Percentiles rank a stretch among this genome's conserved stretches.
Conservation (phyloP, 2,888 invertebrate genomes). For the Phaedon cochleariae region DNA sequence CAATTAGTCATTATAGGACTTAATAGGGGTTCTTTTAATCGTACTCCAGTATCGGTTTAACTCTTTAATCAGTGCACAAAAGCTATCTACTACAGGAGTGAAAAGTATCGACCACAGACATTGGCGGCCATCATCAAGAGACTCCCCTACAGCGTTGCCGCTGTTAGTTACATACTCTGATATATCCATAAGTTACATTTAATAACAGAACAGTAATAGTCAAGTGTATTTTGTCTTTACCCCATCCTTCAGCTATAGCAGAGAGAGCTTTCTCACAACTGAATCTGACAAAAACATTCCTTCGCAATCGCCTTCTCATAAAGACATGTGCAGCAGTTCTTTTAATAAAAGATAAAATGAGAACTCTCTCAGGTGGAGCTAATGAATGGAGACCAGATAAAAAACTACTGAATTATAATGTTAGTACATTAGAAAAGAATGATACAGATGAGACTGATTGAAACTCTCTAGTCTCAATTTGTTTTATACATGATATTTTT, state of each 20-base stretch:
- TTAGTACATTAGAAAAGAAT: background rate
- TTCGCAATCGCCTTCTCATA: background rate
- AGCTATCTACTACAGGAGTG: no score
- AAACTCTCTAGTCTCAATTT: background rate
- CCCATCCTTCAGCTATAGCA: slow-evolving; percentile 27
- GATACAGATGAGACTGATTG: background rate
- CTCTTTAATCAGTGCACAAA: no score
- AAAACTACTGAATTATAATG: background rate
- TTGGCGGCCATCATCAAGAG: no score
- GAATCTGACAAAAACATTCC: slow-evolving; percentile 24
- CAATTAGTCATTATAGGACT: no score
- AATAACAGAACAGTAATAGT: no score
- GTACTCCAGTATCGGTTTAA: no score
- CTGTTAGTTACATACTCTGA: no score
- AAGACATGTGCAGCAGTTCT: slow-evolving; percentile 1
- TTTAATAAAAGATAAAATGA: background rate
- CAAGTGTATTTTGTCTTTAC: slow-evolving; percentile 20
- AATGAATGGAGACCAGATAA: background rate
- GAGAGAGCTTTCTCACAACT: slow-evolving; percentile 32
- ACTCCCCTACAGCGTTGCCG: no score
- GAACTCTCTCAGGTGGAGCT: background rate
- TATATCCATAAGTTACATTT: no score
- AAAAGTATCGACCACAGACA: no score
- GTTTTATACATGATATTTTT: no score
- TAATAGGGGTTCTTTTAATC: no score